Base-by-base conservation (phyloP, 1,140 invertebrate genomes). In the Hestina assimilis region DNA sequence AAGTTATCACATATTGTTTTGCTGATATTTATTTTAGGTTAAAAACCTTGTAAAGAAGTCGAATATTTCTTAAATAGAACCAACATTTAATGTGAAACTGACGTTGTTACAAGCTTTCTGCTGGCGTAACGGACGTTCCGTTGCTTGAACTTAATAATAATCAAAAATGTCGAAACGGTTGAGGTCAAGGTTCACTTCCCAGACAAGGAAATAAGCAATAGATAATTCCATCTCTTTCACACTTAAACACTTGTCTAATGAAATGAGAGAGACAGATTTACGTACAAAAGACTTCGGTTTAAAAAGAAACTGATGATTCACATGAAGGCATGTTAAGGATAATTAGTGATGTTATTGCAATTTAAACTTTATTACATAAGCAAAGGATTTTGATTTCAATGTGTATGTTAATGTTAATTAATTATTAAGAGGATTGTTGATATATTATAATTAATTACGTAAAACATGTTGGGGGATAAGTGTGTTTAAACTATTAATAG, bases 111-210 rank as follows among this genome's bases (percentile, higher is more conserved):
- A 35, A 50, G n/a, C n/a, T n/a, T 8, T 45, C 7, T 45, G 42
- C 14, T 42, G 17, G 19, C 24, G 35, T 26, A 57, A 48, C 54
- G 33, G 33, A 26, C 35, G 45, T 74, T 69, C 63, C 66, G 61
- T 60, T 67, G 61, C 59, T 54, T 64, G 48, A 56, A 11, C 40
- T 46, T 54, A 51, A 63, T 57, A 63, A 56, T 53, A 40, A 14
- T 38, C n/a, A n/a, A n/a, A n/a, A n/a, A n/a, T n/a, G 38, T 33
- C 41, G 40, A 47, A 64, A 63, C 38, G 51, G 40, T 59, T 59
- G 64, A 66, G 72, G 64, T 72, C 72, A 75, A 75, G 72, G 72
- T 75, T 71, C 71, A 65, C 8, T 55, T 51, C 54, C 53, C 56
- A 35, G 48, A 50, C 43, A 48, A 40, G 26, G 47, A 55, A 56